Base-by-base conservation (phyloP, 2,888 invertebrate species). In the Odontothrips loti region DNA sequence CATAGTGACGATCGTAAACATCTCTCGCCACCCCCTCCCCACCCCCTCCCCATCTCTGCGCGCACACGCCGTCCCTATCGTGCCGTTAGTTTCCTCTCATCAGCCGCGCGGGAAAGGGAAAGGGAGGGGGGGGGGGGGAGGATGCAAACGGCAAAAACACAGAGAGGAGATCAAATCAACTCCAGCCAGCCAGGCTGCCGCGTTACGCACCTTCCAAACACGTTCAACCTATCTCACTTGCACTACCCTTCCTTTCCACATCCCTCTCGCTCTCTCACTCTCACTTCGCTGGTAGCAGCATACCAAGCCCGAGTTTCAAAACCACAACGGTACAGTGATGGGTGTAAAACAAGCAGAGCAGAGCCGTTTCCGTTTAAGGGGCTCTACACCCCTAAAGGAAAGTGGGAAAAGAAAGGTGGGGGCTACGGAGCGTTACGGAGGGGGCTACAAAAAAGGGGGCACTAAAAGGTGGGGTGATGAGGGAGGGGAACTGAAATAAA, bases 71-170 rank as follows among this genome's bases (percentile, higher is more conserved):
- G 58, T 43, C 34, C 34, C 34, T 6, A 43, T 43, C 34, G 34
- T 43, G 34, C 58, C 68, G 68, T 75, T 75, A 75, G 68, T 75
- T 27, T 75, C 27, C 68, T 75, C 68, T 75, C 68, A 75, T 75
- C 68, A 75, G 27, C 34, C 34, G 34, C 34, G 34, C 2, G 34
- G 34, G 34, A 6, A 43, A 17, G 15, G 51, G 51, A 51, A 51
- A 17, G 8, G 51, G 51, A 51, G 51, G 51, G 34, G 3, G 34
- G 34, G 34, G 34, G 12, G 27, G 6, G 68, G 27, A 27, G 68
- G 68, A 75, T 75, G 68, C 68, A 75, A 75, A 75, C 23, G 27
- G 68, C 68, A 75, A 75, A 75, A 75, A 75, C 68, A 58, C 58
- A 58, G 58, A 17, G 58, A 58, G 58, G 27, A 75, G 23, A 75